phyloP scores from a whole-genome alignment of 2,888 invertebrate species.

The Drosophila kanekoi region DNA sequence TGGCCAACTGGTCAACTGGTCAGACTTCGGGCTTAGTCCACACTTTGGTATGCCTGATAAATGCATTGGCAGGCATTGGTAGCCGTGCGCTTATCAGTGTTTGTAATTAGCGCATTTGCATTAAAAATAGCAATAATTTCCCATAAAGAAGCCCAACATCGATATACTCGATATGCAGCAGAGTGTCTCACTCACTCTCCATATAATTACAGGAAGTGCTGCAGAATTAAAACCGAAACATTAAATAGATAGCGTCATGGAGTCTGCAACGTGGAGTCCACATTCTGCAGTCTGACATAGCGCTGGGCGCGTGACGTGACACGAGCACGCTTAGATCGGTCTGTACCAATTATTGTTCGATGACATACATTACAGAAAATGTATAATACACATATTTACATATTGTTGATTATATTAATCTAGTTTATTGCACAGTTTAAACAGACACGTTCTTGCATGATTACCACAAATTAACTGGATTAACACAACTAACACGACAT shows the following conservation, averaged over 20 bases:
- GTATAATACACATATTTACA: not conserved
- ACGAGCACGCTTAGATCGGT: not conserved
- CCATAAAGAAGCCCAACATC: slow-evolving; percentile 71
- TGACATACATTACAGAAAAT: not conserved
- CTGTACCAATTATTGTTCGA: not conserved
- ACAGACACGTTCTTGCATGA: too few relatives aligned
- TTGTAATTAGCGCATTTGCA: slow-evolving; percentile 82
- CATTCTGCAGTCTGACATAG: slow-evolving; percentile 13
- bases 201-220: slow-evolving; percentile 73
- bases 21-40: slow-evolving; percentile 7
- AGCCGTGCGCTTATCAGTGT: slow-evolving; percentile 71
- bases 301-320: slow-evolving; percentile 19
- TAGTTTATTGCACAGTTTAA: too few relatives aligned
- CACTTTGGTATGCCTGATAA: slow-evolving; percentile 69
- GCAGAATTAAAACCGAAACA: slow-evolving; percentile 71
- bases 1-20: slow-evolving; percentile 21
- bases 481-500: too few relatives aligned
- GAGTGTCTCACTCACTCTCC: slow-evolving; percentile 36
- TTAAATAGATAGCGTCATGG: slow-evolving; percentile 69
- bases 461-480: too few relatives aligned
- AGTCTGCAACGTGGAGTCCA: slow-evolving; percentile 31
- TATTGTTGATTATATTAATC: not conserved
- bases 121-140: slow-evolving; percentile 81
- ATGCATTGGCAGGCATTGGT: slow-evolving; percentile 51
- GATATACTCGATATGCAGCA: slow-evolving; percentile 24